These are phyloP conservation scores for Camelus bactrianus DNA, from an alignment of 2,113 vertebrate species.

Conservation along the genomic window DNA sequence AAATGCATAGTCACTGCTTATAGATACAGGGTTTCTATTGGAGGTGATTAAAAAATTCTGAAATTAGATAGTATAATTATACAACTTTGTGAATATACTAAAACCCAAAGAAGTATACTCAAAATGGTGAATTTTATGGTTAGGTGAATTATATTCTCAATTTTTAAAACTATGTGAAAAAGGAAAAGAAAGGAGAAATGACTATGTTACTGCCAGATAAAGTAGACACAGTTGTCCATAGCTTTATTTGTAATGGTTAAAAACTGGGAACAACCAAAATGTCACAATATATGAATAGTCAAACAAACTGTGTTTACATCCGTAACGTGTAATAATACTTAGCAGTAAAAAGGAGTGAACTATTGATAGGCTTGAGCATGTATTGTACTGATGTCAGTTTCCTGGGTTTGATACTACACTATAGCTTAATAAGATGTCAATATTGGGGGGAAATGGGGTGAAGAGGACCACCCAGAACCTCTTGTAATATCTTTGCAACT, in stretches of 20 bases:
- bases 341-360: neutral
- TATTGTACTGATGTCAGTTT: neutral
- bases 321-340: neutral
- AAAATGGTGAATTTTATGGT: neutral
- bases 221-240: neutral
- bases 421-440: neutral
- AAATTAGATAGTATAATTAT: neutral
- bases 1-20: neutral
- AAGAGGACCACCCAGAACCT: neutral
- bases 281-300: neutral
- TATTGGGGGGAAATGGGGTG: neutral
- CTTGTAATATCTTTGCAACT: neutral
- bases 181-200: neutral
- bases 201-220: neutral
- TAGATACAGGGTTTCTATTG: neutral
- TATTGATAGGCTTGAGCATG: neutral
- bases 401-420: neutral
- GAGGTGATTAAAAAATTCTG: neutral
- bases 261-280: conserved; percentile 19
- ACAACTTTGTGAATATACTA: neutral
- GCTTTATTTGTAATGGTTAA: neutral
- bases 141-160: neutral
- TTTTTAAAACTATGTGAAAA: neutral
- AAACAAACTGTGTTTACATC: neutral
- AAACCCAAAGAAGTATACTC: neutral